These are phyloP conservation scores for Sebastes hubbsi DNA, from an alignment of 2,797 vertebrate species.

Conservation along the genomic window DNA sequence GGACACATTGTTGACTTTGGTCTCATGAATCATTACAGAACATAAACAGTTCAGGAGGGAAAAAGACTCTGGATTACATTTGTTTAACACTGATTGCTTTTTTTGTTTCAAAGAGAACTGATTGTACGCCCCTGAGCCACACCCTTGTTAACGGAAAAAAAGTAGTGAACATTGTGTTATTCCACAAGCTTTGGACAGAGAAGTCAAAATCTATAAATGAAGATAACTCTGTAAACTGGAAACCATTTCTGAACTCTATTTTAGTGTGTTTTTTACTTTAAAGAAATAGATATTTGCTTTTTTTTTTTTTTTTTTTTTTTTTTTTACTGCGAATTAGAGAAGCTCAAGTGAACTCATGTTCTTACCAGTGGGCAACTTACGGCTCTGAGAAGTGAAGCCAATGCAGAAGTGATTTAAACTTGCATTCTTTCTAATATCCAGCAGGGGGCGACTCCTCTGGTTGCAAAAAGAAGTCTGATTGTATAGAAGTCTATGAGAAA, in stretches of 20 bases:
- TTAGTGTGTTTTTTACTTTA: background rate
- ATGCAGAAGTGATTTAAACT: fast-evolving
- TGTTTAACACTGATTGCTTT: background rate
- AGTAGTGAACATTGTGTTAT: background rate
- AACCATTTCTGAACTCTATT: background rate
- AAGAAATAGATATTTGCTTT: background rate
- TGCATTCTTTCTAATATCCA: fast-evolving
- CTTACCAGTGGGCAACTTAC: fast-evolving
- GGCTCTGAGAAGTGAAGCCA: too few relatives aligned
- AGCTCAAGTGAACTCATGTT: background rate
- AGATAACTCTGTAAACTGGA: background rate
- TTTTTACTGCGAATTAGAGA: background rate
- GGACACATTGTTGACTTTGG: background rate
- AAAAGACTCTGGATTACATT: background rate
- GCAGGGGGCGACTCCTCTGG: too few relatives aligned
- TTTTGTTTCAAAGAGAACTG: background rate
- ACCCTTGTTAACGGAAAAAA: too few relatives aligned
- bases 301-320: too few relatives aligned
- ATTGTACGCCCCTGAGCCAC: background rate
- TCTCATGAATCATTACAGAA: background rate
- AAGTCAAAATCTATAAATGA: background rate
- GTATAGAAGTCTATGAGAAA: too few relatives aligned
- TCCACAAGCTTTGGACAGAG: background rate
- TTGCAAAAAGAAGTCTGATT: too few relatives aligned
- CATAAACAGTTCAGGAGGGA: background rate